Conservation (phyloP, 2,113 vertebrate species). For the Chrysemys picta region DNA sequence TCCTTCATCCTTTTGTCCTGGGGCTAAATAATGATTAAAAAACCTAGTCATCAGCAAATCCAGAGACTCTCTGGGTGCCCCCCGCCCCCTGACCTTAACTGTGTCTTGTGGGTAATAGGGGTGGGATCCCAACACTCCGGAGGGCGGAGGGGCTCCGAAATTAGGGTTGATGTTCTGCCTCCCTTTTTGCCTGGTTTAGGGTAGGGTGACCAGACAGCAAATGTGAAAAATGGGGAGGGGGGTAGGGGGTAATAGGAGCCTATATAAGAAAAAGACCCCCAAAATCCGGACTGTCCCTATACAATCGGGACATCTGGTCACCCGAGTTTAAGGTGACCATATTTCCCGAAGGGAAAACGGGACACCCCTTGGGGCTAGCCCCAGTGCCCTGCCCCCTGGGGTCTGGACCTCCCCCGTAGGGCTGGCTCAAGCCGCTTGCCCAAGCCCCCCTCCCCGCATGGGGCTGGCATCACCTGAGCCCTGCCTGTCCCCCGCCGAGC, state of each 20-base stretch:
- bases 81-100: fast-evolving
- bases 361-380: too few relatives aligned
- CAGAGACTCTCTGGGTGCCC: neutral
- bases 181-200: neutral
- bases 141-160: neutral
- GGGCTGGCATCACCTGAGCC: neutral
- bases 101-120: fast-evolving
- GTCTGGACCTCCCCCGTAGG: too few relatives aligned
- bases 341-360: neutral
- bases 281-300: too few relatives aligned
- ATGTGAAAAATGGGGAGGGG: too few relatives aligned
- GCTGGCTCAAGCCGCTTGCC: neutral
- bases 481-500: neutral
- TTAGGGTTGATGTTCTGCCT: neutral
- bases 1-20: fast-evolving
- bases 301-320: too few relatives aligned
- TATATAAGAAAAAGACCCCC: too few relatives aligned
- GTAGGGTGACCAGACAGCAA: too few relatives aligned
- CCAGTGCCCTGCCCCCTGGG: too few relatives aligned
- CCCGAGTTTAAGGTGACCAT: too few relatives aligned
- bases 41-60: neutral
- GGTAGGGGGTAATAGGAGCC: too few relatives aligned
- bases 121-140: neutral
- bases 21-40: neutral
- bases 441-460: neutral